Conservation (phyloP, 1,140 invertebrate species). For the Zophobas morio region DNA sequence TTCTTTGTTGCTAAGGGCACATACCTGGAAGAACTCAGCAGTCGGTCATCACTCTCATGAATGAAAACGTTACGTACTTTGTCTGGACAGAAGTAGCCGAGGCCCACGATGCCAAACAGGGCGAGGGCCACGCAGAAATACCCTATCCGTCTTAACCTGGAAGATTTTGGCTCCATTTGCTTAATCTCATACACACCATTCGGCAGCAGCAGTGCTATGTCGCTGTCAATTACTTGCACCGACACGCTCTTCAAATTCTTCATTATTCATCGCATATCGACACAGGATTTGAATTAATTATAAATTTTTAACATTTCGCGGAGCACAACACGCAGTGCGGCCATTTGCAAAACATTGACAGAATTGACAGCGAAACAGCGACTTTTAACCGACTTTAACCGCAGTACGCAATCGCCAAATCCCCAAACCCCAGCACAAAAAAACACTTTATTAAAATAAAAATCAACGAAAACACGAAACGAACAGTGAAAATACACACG, state of each 20-base stretch:
- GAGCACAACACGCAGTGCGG: background rate
- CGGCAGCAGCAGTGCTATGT: conserved; percentile 80
- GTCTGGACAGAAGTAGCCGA: conserved; percentile 91
- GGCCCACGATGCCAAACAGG: conserved; percentile 86
- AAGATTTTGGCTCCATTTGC: conserved; percentile 81
- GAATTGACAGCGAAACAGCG: conserved; percentile 7
- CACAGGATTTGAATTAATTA: background rate
- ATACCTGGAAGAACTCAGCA: conserved; percentile 68
- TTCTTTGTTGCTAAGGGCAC: conserved; percentile 80
- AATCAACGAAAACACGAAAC: too few relatives aligned
- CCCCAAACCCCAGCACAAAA: background rate
- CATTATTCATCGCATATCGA: conserved; percentile 62
- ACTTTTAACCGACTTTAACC: background rate
- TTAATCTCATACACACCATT: conserved; percentile 80
- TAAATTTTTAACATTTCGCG: conserved; percentile 18
- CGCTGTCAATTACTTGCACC: conserved; percentile 81
- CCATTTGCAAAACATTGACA: conserved; percentile 24
- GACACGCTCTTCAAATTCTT: conserved; percentile 78
- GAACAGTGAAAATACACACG: too few relatives aligned
- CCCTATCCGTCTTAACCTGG: conserved; percentile 81
- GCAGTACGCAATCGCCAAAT: background rate
- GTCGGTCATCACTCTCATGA: conserved; percentile 21
- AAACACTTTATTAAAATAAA: background rate
- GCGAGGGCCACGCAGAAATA: conserved; percentile 84
- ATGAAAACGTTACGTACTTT: conserved; percentile 71